Evolutionary conservation across 1,140 invertebrate genomes (phyloP).

Genomic region (Holotrichia oblita): DNA sequence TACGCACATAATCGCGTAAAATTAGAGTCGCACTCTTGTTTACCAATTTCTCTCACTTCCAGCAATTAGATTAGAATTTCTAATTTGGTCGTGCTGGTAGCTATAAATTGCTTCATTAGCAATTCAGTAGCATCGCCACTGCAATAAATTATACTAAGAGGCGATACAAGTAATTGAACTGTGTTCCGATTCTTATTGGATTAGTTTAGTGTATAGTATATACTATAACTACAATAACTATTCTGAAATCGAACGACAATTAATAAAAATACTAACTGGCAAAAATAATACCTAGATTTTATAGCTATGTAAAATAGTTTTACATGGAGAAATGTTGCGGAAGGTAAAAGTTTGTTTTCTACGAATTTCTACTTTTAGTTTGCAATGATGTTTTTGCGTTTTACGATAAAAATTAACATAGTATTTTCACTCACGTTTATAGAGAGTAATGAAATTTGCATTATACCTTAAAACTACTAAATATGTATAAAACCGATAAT

Average conservation of each 20-base stretch:
- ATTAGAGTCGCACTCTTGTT: neutral
- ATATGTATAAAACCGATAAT: too few relatives aligned
- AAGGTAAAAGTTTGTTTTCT: neutral
- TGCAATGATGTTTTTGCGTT: neutral
- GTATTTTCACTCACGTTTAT: neutral
- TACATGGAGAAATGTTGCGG: neutral
- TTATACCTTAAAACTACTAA: neutral
- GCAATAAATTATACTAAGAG: neutral
- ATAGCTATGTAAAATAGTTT: too few relatives aligned
- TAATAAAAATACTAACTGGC: too few relatives aligned
- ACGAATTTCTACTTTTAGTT: neutral
- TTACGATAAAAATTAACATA: neutral
- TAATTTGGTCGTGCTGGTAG: neutral
- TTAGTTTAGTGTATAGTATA: neutral
- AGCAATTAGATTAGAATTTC: conserved; percentile 1
- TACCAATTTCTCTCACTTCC: neutral
- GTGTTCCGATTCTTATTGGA: neutral
- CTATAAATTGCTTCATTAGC: neutral
- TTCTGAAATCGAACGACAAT: too few relatives aligned
- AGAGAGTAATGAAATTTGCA: neutral
- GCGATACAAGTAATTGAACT: neutral
- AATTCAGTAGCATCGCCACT: neutral
- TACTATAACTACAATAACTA: too few relatives aligned
- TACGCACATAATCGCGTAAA: neutral
- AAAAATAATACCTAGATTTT: too few relatives aligned